Base-by-base conservation (phyloP, 2,797 vertebrate species). In the Crocodylus rhombifer region DNA sequence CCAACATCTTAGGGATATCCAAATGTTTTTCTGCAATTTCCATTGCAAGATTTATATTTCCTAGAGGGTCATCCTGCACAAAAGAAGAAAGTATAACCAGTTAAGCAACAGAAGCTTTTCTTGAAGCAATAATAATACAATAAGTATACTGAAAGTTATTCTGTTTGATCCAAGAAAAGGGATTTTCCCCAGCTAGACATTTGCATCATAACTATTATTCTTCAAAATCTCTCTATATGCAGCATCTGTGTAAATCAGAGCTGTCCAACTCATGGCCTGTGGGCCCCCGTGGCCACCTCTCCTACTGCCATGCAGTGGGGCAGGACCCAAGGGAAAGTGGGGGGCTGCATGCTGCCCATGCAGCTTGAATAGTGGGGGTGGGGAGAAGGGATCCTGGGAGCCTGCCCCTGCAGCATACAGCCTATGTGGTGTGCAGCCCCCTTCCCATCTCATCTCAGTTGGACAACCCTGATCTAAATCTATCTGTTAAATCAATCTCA, bases 1-100 rank as follows among this genome's bases (percentile, higher is more conserved):
- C 99, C 97, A 99, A 92, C 99, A 99, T 99, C 98, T 99, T 99
- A 79, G 99, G 99, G 96, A 99, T 99, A 98, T 99, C 99, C 97
- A 99, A 98, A 97, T 99, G 98, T 96, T 99, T 99, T 98, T 99
- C 99, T n/a, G 99, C 99, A 86, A 99, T 98, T 89, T 99, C 99
- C 97, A 99, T 99, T 85, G 99, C 99, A 97, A 99, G 98, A 96
- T 99, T 99, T 95, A 99, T 98, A 97, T 99, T 99, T 95, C 99
- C 98, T 98, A 99, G 95, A 84, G 99, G 98, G 97, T 99, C 99
- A 97, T 99, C 99, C 99, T 99, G 97, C 23, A 93, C n/a, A 77
- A 80, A 92, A 91, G 96, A 97, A 96, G 97, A 95, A 95, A 96
- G 93, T 83, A 95, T 1, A 91, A 4, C 1, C 20, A 82, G 73